These are phyloP conservation scores for Pontoporia blainvillei DNA, from an alignment of 2,113 vertebrate species.

Conservation along the genomic window DNA sequence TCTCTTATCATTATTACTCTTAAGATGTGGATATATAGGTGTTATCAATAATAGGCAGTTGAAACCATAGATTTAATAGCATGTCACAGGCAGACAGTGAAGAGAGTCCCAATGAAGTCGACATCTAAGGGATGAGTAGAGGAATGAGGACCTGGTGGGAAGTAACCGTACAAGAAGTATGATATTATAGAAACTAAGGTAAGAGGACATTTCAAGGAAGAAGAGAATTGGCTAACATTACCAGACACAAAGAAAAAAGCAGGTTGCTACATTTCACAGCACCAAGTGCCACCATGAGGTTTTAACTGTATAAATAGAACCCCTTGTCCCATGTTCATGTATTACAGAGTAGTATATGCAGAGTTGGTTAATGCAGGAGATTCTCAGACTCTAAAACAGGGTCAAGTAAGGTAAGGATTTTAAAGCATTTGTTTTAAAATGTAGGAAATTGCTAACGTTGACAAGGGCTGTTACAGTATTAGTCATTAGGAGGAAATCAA, in stretches of 20 bases:
- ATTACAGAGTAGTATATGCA: neutral
- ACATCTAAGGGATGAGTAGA: neutral
- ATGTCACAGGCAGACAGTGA: neutral
- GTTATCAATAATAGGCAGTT: neutral
- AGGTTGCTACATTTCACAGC: neutral
- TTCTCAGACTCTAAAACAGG: neutral
- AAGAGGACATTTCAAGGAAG: neutral
- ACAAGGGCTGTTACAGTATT: neutral
- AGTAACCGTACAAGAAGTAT: neutral
- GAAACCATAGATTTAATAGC: neutral
- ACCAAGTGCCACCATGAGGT: neutral
- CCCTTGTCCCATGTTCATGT: neutral
- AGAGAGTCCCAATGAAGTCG: neutral
- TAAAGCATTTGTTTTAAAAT: neutral
- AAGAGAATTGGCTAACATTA: neutral
- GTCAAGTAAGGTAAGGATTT: neutral
- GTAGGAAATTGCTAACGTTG: neutral
- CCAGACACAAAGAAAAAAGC: neutral
- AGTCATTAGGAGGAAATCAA: neutral
- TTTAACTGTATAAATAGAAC: neutral
- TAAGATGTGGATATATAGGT: neutral
- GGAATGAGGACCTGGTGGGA: neutral
- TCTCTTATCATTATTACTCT: neutral
- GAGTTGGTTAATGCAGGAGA: neutral
- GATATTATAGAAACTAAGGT: neutral